Evolutionary conservation across 2,797 vertebrate species (phyloP), one percentile per base, ranked within the genome.

Genomic region (Mus spretus): DNA sequence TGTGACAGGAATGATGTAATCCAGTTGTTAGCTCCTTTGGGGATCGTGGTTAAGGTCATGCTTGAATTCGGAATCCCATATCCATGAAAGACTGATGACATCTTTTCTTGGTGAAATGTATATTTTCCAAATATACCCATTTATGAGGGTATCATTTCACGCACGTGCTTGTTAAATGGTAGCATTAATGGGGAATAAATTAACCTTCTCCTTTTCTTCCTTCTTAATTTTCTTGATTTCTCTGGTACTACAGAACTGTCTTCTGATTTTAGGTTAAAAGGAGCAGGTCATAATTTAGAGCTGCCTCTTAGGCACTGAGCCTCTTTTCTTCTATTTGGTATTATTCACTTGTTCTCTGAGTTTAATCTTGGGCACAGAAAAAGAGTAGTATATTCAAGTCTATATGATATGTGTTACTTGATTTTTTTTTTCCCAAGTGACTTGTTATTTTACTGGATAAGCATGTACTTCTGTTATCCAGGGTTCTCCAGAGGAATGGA

Each of bases 41-140:
- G 22, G 4, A 93, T 80, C 7, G 59, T 47, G 11, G 61, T 96
- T 96, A 26, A 70, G 9, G 28, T 61, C 75, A 80, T 12, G 78
- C 17, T 61, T 90, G 50, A 82, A 93, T 7, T 90, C 77, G 59
- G 57, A 95, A 77, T 90, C 85, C 24, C 55, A 80, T 24, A 37
- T 61, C 20, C 9, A 63, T 13, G 13, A 70, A 89, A 82, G 44
- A 2, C 6, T 90, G 57, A 72, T 67, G 70, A 31, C 28, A 94
- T 3, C 24, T 70, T 37, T 80, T 0, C 7, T 77, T 92, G 74
- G 26, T 78, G 40, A 95, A 92, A 28, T 40, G 13, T 81, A 17
- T 37, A 19, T 74, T 80, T 19, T 89, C 83, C 20, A n/a, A 63
- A 55, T n/a, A 59, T 74, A 47, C 13, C 24, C 28, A 57, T 89